Base-by-base conservation (phyloP, 1,140 invertebrate species). In the Hormaphis cornu region DNA sequence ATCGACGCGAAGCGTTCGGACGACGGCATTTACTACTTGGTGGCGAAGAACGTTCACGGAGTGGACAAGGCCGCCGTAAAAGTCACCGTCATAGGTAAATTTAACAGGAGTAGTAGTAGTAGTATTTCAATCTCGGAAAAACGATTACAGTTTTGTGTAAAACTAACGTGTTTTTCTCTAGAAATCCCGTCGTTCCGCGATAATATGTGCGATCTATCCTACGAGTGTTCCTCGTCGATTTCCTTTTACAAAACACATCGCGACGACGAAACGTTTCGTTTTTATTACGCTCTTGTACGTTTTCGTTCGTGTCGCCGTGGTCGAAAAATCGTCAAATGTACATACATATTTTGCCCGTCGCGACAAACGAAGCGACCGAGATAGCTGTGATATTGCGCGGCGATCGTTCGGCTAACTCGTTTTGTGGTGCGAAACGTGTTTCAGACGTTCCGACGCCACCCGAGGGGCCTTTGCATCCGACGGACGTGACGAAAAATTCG, bases 41-140 rank as follows among this genome's bases (percentile, higher is more conserved):
- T 87, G 59, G 92, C 92, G 1, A 93, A 88, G 72, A 99, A 99
- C 76, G 83, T 86, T 22, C 95, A 95, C 76, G 97, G 97, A 20
- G 85, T 82, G 35, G 95, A 97, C 76, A 84, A 83, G 2, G 93
- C 90, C 6, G 91, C 88, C 6, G 84, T 97, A 8, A 96, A 88
- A 69, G 89, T 97, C 2, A 86, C 85, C n/a, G 89, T 96, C 0
- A 79, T 95, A 72, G 81, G 94, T 79, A 77, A 76, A 71, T 69
- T 7, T 28, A 66, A 16, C 6, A 24, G 7, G 7, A 20, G 28
- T 52, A 26, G 26, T 33, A 10, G 16, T 33, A 30, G 28, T 16
- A 26, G 6, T 4, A 33, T 24, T 44, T 48, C 10, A 37, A 5
- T n/a, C 1, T n/a, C 18, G 22, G 26, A 35, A 26, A 3, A 14